Percentiles rank a stretch among this genome's conserved stretches.
Conservation (phyloP, 2,797 vertebrate species). For the Uromys caudimaculatus region DNA sequence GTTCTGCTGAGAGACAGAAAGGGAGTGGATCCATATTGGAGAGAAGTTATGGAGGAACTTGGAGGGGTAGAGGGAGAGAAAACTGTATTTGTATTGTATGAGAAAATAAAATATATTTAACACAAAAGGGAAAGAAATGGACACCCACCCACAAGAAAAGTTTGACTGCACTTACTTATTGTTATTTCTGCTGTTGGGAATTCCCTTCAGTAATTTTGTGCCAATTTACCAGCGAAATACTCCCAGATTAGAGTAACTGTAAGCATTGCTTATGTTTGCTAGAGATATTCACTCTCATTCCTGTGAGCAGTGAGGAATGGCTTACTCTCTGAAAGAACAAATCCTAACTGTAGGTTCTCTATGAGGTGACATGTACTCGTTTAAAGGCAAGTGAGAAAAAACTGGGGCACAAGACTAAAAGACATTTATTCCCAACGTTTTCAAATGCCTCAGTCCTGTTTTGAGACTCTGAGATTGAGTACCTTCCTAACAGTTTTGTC, state of each 20-base stretch:
- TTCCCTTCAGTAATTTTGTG: not conserved
- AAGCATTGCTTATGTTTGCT: not conserved
- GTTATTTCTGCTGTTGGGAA: not conserved
- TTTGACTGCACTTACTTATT: not conserved
- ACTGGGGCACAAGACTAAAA: not conserved
- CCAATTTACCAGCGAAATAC: not conserved
- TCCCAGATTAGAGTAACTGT: not conserved
- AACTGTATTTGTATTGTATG: not conserved
- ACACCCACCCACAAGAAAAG: not conserved
- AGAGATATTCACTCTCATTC: not conserved
- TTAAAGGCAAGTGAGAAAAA: not conserved
- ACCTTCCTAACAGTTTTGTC: not conserved
- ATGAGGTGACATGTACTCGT: not conserved
- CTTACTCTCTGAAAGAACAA: not conserved
- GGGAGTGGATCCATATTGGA: not conserved
- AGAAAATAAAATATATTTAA: not conserved
- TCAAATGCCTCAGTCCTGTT: not conserved
- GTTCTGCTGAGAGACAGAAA: not conserved
- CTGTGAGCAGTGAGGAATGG: not conserved
- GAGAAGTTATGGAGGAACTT: not conserved
- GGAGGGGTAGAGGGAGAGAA: not conserved
- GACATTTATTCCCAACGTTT: not conserved
- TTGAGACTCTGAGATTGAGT: not conserved
- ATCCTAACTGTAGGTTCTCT: not conserved
- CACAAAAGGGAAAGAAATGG: not conserved